Base-by-base conservation (phyloP, 23 tunicate species). In the Styela clava region DNA sequence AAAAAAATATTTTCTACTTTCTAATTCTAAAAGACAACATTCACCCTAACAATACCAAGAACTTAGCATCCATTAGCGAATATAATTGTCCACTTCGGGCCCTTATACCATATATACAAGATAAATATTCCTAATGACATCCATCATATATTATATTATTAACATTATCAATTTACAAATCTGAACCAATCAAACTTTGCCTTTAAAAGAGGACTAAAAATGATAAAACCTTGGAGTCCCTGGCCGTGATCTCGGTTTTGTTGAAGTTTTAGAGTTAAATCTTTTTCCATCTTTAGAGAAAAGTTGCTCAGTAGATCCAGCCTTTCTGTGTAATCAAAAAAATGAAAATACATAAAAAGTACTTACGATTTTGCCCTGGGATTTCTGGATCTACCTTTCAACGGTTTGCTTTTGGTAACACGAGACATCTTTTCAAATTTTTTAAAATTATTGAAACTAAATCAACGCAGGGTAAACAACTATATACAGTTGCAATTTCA, bases 161-260 rank as follows among this genome's bases (percentile, higher is more conserved):
- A n/a, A n/a, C n/a, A n/a, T n/a, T n/a, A n/a, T n/a, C n/a, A n/a
- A n/a, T n/a, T n/a, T n/a, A n/a, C n/a, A n/a, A n/a, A n/a, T n/a
- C n/a, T n/a, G n/a, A n/a, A n/a, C n/a, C n/a, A n/a, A n/a, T n/a
- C n/a, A n/a, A n/a, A n/a, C n/a, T n/a, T n/a, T n/a, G n/a, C n/a
- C n/a, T n/a, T n/a, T n/a, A n/a, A n/a, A n/a, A n/a, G n/a, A n/a
- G n/a, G n/a, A n/a, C n/a, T n/a, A n/a, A n/a, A n/a, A n/a, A n/a
- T n/a, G n/a, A n/a, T n/a, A n/a, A 74, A 68, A 87, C 91, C 86
- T 87, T 31, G 83, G 63, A 61, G 68, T 82, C 51, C 76, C 79
- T 23, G 73, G 23, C 25, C 94, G 68, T 20, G 37, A 34, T 71
- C 70, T 65, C 9, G 29, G 70, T 27, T 27, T 24, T 9, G 70